Conservation (phyloP, 37 sponge, comb jelly and placozoan species). For the Agelas oroides region DNA sequence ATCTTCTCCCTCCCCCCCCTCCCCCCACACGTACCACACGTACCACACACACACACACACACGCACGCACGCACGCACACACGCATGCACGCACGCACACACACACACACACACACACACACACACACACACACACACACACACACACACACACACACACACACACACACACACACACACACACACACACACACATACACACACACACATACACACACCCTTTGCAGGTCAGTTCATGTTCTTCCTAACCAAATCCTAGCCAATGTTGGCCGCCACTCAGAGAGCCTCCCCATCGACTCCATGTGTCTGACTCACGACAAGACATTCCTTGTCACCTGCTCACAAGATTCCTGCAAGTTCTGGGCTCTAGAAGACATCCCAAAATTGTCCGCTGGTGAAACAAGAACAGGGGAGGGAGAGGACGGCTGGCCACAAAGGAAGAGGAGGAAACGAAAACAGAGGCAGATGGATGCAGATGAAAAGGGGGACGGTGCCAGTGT, state of each 20-base stretch:
- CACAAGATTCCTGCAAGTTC: slow-evolving; percentile 60
- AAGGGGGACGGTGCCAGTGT: slow-evolving; percentile 15
- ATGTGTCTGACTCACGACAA: slow-evolving; percentile 62
- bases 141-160: no score
- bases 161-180: no score
- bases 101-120: no score
- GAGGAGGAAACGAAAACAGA: slow-evolving; percentile 31
- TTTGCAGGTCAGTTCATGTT: slow-evolving; percentile 69
- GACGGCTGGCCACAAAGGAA: slow-evolving; percentile 23
- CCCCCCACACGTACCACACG: no score
- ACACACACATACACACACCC: no score
- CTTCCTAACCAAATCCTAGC: slow-evolving; percentile 61
- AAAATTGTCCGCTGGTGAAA: neutral
- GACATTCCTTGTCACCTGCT: slow-evolving; percentile 54
- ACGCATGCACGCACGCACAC: no score
- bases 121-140: no score
- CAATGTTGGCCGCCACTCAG: slow-evolving; percentile 49
- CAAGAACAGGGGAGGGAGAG: neutral
- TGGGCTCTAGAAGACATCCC: slow-evolving; percentile 60
- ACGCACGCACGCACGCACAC: no score
- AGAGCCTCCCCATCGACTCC: slow-evolving; percentile 58
- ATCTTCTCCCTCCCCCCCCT: no score
- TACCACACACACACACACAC: no score
- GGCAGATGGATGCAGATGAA: slow-evolving; percentile 28
- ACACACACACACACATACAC: no score